phyloP scores from a whole-genome alignment of 1,140 invertebrate genomes.

The Alviniconcha marisindica region DNA sequence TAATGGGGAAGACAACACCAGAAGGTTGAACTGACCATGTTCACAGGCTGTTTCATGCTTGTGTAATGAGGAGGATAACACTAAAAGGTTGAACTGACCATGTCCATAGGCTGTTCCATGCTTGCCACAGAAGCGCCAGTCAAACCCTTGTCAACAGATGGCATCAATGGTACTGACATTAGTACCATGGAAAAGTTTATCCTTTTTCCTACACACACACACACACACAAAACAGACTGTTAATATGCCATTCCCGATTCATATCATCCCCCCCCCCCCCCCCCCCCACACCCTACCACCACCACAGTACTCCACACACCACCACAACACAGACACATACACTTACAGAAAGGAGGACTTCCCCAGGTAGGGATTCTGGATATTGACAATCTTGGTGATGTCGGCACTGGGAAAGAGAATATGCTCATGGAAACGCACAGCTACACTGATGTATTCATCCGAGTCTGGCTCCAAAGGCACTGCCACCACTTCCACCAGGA shows the following conservation, averaged over 20 bases:
- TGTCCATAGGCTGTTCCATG: constrained; percentile 72
- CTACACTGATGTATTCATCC: constrained; percentile 61
- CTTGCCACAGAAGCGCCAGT: constrained; percentile 72
- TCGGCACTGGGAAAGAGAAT: constrained; percentile 55
- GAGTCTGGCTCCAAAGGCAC: constrained; percentile 56
- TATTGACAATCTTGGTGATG: constrained; percentile 59
- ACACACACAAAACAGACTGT: constrained; percentile 10
- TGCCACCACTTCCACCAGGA: constrained; percentile 49
- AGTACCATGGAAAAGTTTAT: constrained; percentile 70
- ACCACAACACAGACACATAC: background rate
- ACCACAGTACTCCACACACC: too few species aligned
- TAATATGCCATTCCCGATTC: too few species aligned
- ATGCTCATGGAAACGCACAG: constrained; percentile 54
- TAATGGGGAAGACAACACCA: too few species aligned
- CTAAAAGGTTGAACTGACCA: too few species aligned
- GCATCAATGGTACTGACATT: constrained; percentile 58
- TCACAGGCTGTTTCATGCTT: constrained; percentile 71
- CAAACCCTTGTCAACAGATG: constrained; percentile 70
- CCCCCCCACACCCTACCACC: background rate
- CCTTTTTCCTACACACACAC: constrained; percentile 64
- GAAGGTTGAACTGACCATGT: constrained; percentile 59
- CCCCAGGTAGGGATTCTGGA: constrained; percentile 67
- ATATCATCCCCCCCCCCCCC: too few species aligned
- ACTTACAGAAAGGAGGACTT: constrained; percentile 67
- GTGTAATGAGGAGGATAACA: too few species aligned